Conservation (phyloP, 2,797 vertebrate species). For the Micropoecilia bifurca region DNA sequence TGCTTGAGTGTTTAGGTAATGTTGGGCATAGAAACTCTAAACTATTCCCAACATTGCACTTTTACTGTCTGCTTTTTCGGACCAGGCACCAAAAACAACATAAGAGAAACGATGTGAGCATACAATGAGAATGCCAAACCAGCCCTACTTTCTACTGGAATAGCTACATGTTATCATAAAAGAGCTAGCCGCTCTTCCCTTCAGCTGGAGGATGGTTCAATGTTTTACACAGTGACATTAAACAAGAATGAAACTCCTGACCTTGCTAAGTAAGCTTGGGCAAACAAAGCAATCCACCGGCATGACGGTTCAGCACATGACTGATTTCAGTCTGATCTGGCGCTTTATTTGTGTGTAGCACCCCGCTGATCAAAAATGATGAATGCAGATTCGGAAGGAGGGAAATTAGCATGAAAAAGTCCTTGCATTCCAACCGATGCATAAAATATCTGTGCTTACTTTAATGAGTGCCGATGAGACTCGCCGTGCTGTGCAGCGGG, state of each 20-base stretch:
- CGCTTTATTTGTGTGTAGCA: conserved; percentile 52
- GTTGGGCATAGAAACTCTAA: background rate
- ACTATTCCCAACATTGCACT: background rate
- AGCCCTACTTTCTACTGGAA: background rate
- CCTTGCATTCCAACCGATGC: conserved; percentile 71
- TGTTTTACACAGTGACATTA: conserved; percentile 34
- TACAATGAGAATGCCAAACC: background rate
- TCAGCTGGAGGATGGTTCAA: conserved; percentile 23
- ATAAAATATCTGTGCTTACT: conserved; percentile 80
- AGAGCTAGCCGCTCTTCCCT: conserved; percentile 7
- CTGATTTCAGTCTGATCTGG: conserved; percentile 43
- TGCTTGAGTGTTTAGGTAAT: background rate
- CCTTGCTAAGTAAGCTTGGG: conserved; percentile 51
- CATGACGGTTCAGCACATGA: conserved; percentile 57
- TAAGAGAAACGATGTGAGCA: background rate
- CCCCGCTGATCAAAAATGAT: conserved; percentile 69
- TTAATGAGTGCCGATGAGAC: conserved; percentile 78
- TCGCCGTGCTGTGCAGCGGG: conserved; percentile 52
- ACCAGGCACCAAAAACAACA: background rate
- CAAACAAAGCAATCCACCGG: conserved; percentile 30
- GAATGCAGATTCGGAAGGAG: conserved; percentile 69
- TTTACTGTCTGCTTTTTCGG: background rate
- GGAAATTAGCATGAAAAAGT: conserved; percentile 77
- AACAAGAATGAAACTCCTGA: conserved; percentile 47
- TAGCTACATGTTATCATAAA: conserved; percentile 5